Conservation (phyloP, 2,113 vertebrate genomes). For the Podilymbus podiceps region DNA sequence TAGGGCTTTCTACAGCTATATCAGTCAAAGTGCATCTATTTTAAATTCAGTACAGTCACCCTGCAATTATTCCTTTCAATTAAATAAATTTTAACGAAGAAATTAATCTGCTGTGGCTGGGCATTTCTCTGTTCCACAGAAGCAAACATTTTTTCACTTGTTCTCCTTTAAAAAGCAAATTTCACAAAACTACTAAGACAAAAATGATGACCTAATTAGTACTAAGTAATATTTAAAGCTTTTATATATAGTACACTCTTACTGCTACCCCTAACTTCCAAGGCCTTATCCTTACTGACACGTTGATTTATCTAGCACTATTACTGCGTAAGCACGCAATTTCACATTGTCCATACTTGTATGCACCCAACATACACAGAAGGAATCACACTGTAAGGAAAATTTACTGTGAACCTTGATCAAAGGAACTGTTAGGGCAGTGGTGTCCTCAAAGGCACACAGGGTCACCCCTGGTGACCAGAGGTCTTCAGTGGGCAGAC, state of each 20-base stretch:
- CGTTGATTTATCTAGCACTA: neutral
- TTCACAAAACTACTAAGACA: conserved; percentile 39
- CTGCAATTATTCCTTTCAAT: conserved; percentile 42
- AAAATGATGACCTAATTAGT: conserved; percentile 52
- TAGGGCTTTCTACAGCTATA: neutral
- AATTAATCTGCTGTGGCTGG: conserved; percentile 34
- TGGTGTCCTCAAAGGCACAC: neutral
- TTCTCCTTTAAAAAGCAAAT: conserved; percentile 31
- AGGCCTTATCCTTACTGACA: neutral
- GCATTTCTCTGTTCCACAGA: neutral
- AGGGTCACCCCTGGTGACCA: neutral
- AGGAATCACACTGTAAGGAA: neutral
- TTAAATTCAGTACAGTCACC: conserved; percentile 9
- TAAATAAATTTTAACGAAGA: conserved; percentile 39
- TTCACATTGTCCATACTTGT: neutral
- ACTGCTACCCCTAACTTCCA: neutral
- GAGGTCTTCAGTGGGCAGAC: neutral
- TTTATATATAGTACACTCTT: neutral
- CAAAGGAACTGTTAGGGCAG: neutral
- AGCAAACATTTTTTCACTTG: neutral
- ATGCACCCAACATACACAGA: neutral
- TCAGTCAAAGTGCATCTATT: neutral
- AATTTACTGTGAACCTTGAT: neutral
- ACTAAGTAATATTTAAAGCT: conserved; percentile 36
- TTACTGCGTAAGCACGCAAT: neutral